Conservation (phyloP, 2,113 vertebrate genomes). For the Lophotis ruficrista region DNA sequence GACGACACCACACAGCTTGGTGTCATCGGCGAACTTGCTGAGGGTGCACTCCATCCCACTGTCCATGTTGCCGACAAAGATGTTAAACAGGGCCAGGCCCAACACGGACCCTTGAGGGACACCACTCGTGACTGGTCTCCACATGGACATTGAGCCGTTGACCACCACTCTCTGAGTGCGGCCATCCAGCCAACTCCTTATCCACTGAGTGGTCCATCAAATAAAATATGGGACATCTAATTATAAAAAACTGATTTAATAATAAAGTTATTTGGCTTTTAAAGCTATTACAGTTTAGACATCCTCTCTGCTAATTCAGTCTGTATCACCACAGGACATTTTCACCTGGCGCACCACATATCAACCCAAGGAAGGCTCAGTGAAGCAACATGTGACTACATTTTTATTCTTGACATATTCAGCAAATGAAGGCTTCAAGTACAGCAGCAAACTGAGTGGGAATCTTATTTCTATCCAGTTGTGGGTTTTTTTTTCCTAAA, state of each 20-base stretch:
- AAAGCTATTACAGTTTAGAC: neutral
- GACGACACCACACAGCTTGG: too few species aligned
- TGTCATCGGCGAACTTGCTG: too few species aligned
- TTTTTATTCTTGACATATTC: neutral
- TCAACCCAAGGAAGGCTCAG: neutral
- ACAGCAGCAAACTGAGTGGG: neutral
- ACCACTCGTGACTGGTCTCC: too few species aligned
- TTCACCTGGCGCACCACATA: neutral
- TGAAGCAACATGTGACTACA: neutral
- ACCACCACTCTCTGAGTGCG: too few species aligned
- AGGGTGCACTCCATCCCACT: too few species aligned
- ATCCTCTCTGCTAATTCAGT: slow-evolving; percentile 2
- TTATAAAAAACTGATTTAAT: neutral
- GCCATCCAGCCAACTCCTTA: too few species aligned
- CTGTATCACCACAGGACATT: neutral
- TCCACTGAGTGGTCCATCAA: too few species aligned
- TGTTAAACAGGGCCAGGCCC: too few species aligned
- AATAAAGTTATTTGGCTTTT: slow-evolving; percentile 20
- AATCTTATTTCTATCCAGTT: neutral
- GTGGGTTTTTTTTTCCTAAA: neutral
- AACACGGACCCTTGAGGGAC: too few species aligned
- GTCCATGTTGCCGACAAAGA: too few species aligned
- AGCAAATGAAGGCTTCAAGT: neutral
- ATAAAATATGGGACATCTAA: neutral
- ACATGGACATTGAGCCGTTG: too few species aligned